Evolutionary conservation across 2,888 invertebrate genomes (phyloP).

Genomic region (Cataglyphis rosenhaueri): DNA sequence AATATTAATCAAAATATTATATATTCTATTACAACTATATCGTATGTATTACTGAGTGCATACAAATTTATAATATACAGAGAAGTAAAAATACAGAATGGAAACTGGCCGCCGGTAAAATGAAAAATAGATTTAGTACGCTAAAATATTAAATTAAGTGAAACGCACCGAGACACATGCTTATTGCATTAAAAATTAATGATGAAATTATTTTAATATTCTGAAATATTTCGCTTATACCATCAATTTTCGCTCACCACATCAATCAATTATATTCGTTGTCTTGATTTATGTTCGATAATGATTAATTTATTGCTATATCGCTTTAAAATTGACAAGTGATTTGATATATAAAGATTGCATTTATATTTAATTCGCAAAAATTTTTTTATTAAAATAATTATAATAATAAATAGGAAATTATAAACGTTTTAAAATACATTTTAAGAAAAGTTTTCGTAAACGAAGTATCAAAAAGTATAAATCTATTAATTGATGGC

Average conservation of each 20-base stretch:
- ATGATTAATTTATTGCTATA: background rate
- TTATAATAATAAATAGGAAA: slow-evolving; percentile 30
- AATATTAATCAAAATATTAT: slow-evolving; percentile 45
- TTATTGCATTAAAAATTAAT: background rate
- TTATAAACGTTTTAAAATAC: slow-evolving; percentile 14
- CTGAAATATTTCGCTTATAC: background rate
- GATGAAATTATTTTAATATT: background rate
- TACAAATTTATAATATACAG: slow-evolving; percentile 70
- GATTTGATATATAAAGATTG: background rate
- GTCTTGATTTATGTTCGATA: background rate
- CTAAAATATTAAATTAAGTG: slow-evolving; percentile 48
- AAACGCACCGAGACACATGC: slow-evolving; percentile 53
- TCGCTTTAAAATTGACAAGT: slow-evolving; percentile 6
- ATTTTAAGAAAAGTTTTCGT: slow-evolving; percentile 22
- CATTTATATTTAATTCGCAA: background rate
- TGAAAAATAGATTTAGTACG: slow-evolving; percentile 46
- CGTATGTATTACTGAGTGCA: slow-evolving; percentile 56
- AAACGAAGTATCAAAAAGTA: slow-evolving; percentile 34
- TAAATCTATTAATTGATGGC: slow-evolving; percentile 4
- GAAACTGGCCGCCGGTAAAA: slow-evolving; percentile 78
- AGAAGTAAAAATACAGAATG: slow-evolving; percentile 64
- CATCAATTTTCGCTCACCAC: background rate
- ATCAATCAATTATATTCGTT: background rate
- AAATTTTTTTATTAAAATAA: slow-evolving; percentile 12
- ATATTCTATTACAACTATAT: slow-evolving; percentile 31